Evolutionary conservation across 2,797 vertebrate species (phyloP).

Genomic region (Lateolabrax maculatus): DNA sequence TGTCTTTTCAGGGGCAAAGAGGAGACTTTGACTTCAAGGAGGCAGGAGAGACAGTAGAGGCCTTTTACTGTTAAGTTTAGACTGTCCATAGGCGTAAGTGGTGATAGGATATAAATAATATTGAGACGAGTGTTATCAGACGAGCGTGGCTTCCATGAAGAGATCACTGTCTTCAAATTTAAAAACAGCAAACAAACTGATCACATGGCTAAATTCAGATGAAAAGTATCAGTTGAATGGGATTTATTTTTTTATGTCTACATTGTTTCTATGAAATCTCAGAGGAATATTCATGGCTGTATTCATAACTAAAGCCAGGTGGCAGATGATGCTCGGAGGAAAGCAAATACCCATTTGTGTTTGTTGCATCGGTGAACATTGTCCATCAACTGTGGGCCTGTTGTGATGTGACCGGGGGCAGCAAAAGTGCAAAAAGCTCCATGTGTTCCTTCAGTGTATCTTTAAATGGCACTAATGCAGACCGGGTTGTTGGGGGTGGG

Average conservation of each 20-base stretch:
- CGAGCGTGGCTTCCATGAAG: background rate
- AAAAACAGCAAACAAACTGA: background rate
- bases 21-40: background rate
- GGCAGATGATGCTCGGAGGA: constrained; percentile 71
- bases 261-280: constrained; percentile 24
- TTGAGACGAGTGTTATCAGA: background rate
- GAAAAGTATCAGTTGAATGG: background rate
- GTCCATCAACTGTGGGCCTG: constrained; percentile 78
- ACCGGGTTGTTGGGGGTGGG: background rate
- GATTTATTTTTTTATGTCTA: constrained; percentile 9
- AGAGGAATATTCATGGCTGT: constrained; percentile 40
- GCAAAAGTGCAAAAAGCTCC: constrained; percentile 61
- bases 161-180: background rate
- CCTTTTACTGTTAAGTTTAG: constrained; percentile 20
- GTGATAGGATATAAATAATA: constrained; percentile 27
- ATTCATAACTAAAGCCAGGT: constrained; percentile 74
- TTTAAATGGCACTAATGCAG: constrained; percentile 43
- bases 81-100: constrained; percentile 29
- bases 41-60: constrained; percentile 32
- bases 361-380: constrained; percentile 84
- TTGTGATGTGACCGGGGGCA: constrained; percentile 76
- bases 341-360: constrained; percentile 76
- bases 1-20: background rate
- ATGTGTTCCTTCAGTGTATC: constrained; percentile 50
- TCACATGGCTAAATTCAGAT: background rate